These are phyloP conservation scores for Hybognathus amarus DNA, from an alignment of 2,797 vertebrate species.

Conservation along the genomic window DNA sequence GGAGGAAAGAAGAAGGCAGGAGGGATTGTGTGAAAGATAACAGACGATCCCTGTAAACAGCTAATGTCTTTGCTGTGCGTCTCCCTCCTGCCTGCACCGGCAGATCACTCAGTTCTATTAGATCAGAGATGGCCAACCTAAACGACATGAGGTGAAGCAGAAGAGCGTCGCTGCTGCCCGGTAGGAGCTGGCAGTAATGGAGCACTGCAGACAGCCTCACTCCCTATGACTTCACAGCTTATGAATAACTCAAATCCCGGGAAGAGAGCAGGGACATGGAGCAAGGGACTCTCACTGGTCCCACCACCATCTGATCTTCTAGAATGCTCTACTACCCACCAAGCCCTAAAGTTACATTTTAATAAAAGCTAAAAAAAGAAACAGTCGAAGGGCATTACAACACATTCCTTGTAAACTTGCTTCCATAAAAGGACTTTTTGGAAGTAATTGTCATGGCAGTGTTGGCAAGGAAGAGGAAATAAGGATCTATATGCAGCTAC, in stretches of 20 bases:
- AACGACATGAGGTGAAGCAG: constrained; percentile 49
- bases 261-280: constrained; percentile 21
- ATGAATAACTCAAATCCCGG: constrained; percentile 45
- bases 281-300: not conserved
- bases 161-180: constrained; percentile 33
- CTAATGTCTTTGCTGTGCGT: constrained; percentile 35
- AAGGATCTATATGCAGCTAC: not conserved
- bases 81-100: constrained; percentile 44
- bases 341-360: not conserved
- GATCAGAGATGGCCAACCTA: constrained; percentile 51
- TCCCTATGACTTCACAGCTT: constrained; percentile 37
- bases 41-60: constrained; percentile 47
- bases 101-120: constrained; percentile 53
- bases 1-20: constrained; percentile 4
- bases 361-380: not conserved
- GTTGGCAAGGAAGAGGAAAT: not conserved
- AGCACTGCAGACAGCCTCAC: constrained; percentile 42
- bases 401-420: not conserved
- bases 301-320: constrained; percentile 11
- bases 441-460: not conserved
- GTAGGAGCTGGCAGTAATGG: constrained; percentile 48
- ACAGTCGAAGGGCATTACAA: too few relatives aligned
- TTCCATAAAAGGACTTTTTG: not conserved
- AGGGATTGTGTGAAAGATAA: constrained; percentile 41
- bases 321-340: not conserved